phyloP scores from a whole-genome alignment of 2,888 invertebrate genomes.

The Temnothorax unifasciatus region DNA sequence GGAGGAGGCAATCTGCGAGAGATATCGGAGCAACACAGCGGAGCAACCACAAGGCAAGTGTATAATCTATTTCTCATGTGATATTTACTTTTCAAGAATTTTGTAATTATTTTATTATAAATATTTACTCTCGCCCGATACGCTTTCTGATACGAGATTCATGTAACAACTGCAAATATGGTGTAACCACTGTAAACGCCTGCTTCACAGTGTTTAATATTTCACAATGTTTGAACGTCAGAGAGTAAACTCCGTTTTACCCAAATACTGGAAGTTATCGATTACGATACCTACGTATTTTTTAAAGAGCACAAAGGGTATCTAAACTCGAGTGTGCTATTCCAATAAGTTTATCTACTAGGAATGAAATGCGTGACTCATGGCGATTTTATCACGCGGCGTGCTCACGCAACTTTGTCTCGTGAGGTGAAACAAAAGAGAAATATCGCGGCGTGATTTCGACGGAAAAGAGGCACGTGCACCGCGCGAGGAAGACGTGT shows the following conservation, averaged over 20 bases:
- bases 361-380: constrained; percentile 27
- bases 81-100: neutral
- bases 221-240: neutral
- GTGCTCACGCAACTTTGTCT: neutral
- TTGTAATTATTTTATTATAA: neutral
- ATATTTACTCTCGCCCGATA: neutral
- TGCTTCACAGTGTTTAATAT: neutral
- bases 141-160: neutral
- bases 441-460: constrained; percentile 21
- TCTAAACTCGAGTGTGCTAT: neutral
- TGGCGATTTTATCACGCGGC: constrained; percentile 28
- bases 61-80: neutral
- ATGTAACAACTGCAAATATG: neutral
- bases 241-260: neutral
- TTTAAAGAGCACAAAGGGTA: neutral
- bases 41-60: neutral
- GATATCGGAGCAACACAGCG: neutral
- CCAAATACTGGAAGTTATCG: constrained; percentile 3
- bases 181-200: neutral
- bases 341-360: constrained; percentile 28
- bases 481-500: constrained; percentile 41
- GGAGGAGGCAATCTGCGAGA: neutral
- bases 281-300: neutral
- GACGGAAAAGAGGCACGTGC: constrained; percentile 21
- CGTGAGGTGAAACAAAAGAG: neutral